Base-by-base conservation (phyloP, 2,888 invertebrate species). In the Vanessa cardui region DNA sequence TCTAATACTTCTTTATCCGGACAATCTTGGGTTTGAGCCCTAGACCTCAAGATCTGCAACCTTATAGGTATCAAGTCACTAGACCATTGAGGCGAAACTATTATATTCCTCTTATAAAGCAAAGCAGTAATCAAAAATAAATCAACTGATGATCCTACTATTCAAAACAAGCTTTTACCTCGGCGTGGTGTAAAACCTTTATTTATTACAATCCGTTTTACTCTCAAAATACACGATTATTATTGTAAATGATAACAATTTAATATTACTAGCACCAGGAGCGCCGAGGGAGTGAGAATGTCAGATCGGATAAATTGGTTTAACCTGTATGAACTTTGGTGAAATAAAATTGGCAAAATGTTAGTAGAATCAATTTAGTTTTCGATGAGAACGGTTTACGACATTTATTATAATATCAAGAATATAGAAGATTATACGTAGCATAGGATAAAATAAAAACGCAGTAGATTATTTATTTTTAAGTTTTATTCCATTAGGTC, bases 181-280 rank as follows among this genome's bases (percentile, higher is more conserved):
- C 71, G 66, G 64, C 63, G 67, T 67, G 59, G 66, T 66, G 64
- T 64, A 73, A 83, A 80, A 79, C 79, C 72, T 72, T 77, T 83
- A 88, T 86, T 84, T 87, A 87, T 87, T 80, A 80, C 77, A 64
- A 69, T 79, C 81, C 79, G 78, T 85, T 85, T 39, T 80, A 78
- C 77, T 76, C 78, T 85, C 85, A 86, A 87, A 88, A 87, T 86
- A 83, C 84, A 81, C 87, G 82, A 89, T 90, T 88, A 88, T 88
- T 88, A 86, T 84, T 84, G 81, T 81, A 85, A 89, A 88, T 87
- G 82, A 85, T 85, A 83, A 86, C 87, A 76, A 89, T 89, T 89
- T 88, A 84, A 83, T 83, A 84, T 77, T 69, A 68, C 75, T 74
- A 77, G 78, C 77, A 79, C 78, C 77, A 74, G 82, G 79, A 80